Conservation (phyloP, 2,113 vertebrate species). For the Martes martes region DNA sequence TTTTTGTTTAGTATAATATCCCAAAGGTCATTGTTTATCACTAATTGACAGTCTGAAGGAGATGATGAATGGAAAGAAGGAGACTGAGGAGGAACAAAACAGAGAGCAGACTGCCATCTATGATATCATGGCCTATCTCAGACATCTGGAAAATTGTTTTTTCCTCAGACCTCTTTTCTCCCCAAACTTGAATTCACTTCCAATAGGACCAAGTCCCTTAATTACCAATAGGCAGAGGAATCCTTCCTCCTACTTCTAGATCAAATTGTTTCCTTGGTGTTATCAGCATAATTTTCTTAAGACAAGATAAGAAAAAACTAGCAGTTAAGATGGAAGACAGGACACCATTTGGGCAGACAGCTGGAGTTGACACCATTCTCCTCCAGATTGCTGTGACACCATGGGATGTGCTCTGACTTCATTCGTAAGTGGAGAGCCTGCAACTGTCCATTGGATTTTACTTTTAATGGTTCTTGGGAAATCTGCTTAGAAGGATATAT, state of each 20-base stretch:
- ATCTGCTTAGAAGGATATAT: background rate
- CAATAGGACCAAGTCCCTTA: background rate
- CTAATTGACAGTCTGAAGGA: background rate
- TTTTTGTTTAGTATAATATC: background rate
- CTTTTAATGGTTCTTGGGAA: background rate
- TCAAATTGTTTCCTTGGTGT: background rate
- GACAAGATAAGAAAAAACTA: background rate
- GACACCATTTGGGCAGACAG: background rate
- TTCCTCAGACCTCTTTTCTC: background rate
- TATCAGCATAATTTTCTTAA: background rate
- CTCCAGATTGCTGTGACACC: background rate
- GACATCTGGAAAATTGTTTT: background rate
- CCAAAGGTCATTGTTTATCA: background rate
- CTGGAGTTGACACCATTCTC: background rate
- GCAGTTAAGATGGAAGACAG: background rate
- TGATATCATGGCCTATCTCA: background rate
- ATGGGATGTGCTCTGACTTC: background rate
- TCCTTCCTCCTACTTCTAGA: background rate
- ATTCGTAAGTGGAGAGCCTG: background rate
- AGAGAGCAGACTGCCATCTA: background rate
- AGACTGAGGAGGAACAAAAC: background rate
- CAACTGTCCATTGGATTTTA: background rate
- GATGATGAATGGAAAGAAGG: background rate
- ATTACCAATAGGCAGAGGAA: constrained; percentile 21
- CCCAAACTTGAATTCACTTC: background rate